Evolutionary conservation across 2,888 invertebrate species (phyloP).

Genomic region (Drosophila villosipedis): DNA sequence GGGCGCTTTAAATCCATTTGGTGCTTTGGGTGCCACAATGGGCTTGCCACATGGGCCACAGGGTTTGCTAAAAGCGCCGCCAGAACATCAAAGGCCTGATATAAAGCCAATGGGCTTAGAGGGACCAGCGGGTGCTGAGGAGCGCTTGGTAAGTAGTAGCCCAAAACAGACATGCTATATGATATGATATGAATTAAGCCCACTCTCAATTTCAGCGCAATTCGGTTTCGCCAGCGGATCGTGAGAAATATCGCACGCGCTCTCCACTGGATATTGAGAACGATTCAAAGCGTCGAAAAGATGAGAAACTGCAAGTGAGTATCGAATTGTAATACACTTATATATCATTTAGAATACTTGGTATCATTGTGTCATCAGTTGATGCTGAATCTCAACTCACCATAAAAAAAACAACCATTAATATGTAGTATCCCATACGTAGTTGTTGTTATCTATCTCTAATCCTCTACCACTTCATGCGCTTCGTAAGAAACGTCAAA

Average conservation of each 20-base stretch:
- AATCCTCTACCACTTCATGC: slow-evolving; percentile 49
- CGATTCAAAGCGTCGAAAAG: slow-evolving; percentile 92
- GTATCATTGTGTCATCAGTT: slow-evolving; percentile 58
- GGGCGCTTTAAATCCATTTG: slow-evolving; percentile 86
- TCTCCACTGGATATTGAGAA: slow-evolving; percentile 91
- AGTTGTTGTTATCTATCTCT: slow-evolving; percentile 50
- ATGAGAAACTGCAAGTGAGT: slow-evolving; percentile 95
- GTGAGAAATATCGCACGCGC: slow-evolving; percentile 93
- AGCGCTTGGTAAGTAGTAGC: slow-evolving; percentile 86
- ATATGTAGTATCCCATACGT: slow-evolving; percentile 55
- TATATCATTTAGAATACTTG: slow-evolving; percentile 36
- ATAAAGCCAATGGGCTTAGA: slow-evolving; percentile 86
- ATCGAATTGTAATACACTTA: slow-evolving; percentile 26
- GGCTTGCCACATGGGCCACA: slow-evolving; percentile 85
- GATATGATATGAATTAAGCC: slow-evolving; percentile 2
- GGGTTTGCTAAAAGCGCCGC: slow-evolving; percentile 85
- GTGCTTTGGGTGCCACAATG: slow-evolving; percentile 85
- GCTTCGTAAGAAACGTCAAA: slow-evolving; percentile 27
- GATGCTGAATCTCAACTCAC: slow-evolving; percentile 77
- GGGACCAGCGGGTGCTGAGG: slow-evolving; percentile 86
- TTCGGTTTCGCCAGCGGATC: slow-evolving; percentile 93
- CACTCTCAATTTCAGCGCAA: slow-evolving; percentile 87
- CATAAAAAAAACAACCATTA: slow-evolving; percentile 40
- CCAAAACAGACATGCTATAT: background rate
- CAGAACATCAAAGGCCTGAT: slow-evolving; percentile 85